Percentiles rank a stretch among this genome's conserved stretches.
phyloP scores from a whole-genome alignment of 2,888 invertebrate genomes.

The Limenitis camilla region DNA sequence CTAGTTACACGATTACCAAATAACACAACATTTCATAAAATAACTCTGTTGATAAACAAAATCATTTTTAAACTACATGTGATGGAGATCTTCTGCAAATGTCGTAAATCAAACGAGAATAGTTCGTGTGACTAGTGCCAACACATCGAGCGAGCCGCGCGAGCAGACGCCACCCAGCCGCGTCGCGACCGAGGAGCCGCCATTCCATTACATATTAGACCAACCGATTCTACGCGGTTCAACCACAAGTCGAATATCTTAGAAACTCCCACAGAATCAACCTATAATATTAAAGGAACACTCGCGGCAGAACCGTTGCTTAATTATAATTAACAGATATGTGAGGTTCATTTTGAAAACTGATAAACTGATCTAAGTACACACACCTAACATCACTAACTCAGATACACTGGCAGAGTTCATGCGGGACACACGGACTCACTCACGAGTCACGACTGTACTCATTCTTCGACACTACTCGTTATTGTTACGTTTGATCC shows the following conservation, averaged over 20 bases:
- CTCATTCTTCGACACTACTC: not conserved
- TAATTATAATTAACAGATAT: constrained; percentile 24
- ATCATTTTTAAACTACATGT: too few relatives aligned
- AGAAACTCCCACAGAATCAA: constrained; percentile 14
- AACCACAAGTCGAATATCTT: constrained; percentile 20
- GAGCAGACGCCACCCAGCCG: constrained; percentile 5
- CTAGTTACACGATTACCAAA: too few relatives aligned
- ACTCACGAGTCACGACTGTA: not conserved
- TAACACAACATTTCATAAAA: too few relatives aligned
- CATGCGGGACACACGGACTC: not conserved
- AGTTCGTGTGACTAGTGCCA: constrained; percentile 5
- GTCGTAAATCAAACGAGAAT: not conserved
- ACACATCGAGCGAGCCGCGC: constrained; percentile 7
- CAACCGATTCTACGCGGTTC: constrained; percentile 18
- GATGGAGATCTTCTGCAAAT: too few relatives aligned
- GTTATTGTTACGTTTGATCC: constrained; percentile 1
- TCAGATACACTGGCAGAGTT: constrained; percentile 2
- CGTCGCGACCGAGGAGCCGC: constrained; percentile 5
- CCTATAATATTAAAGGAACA: constrained; percentile 22
- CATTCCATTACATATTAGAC: constrained; percentile 5
- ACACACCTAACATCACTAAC: constrained; percentile 14
- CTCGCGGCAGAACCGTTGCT: constrained; percentile 22
- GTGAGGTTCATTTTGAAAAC: constrained; percentile 18
- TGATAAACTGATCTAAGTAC: constrained; percentile 15
- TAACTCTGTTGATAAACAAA: too few relatives aligned